Base-by-base conservation (phyloP, 2,888 invertebrate genomes). In the Itoplectis maculator region DNA sequence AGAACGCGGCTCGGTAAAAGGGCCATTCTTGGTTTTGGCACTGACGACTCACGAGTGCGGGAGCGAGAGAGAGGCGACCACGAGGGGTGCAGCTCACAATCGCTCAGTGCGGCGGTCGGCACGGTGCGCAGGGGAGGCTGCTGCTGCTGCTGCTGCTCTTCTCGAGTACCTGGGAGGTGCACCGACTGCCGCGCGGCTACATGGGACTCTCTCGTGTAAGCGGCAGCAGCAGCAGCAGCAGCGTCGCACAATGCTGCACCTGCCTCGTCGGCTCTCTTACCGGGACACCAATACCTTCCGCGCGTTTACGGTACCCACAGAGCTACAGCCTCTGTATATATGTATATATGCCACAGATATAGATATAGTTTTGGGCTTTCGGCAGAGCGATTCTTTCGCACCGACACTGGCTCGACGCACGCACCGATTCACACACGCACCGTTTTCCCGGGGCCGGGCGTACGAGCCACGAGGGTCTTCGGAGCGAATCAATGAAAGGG, bases 401-500 rank as follows among this genome's bases (percentile, higher is more conserved):
- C 84, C 75, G 73, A n/a, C 70, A 61, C 42, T 37, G 35, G 40
- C 54, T 49, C 68, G 9, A 59, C 35, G 15, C 35, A 23, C 42
- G 11, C 37, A 35, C 37, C 23, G 20, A 63, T 13, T 45, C 40
- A 54, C n/a, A 72, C 11, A 56, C 13, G n/a, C 15, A 45, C 15
- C 11, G 15, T 40, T 37, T 20, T 15, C 15, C 49, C 20, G 49
- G 63, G 23, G 23, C 49, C 20, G 61, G 63, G 23, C 15, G 20
- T 68, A 49, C 59, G 37, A 47, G 51, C 77, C 82, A 72, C 82
- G 81, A 82, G 73, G 83, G 80, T 82, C 83, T 83, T 84, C 74
- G 81, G 68, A 79, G 80, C 80, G 83, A 86, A 86, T 86, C 86
- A 86, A 86, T 84, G 84, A 79, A 84, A 82, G 81, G 79, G 83